Base-by-base conservation (phyloP, 2,888 invertebrate species). In the Pristionchus japonicus region DNA sequence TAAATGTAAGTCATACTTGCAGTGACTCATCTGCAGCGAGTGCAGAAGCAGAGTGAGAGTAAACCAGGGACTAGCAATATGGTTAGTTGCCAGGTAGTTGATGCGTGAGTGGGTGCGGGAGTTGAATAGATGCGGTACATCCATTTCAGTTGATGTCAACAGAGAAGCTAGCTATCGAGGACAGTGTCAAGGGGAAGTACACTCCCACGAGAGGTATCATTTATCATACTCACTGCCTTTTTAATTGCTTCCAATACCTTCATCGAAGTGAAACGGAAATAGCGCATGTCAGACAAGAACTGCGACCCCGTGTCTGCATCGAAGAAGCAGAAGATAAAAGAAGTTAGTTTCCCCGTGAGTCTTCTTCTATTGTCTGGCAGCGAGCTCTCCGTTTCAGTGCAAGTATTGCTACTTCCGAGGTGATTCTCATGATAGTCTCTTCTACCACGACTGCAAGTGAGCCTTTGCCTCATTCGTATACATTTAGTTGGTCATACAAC, bases 21-120 rank as follows among this genome's bases (percentile, higher is more conserved):
- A 70, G 70, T 70, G 34, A 70, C 37, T 70, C 37, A 70, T 70
- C 34, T 70, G 37, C 70, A 70, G 70, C 70, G 70, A 0, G 70
- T 70, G 1, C 70, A 70, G 37, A 34, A 37, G 9, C 17, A 11
- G 20, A 37, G 31, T 20, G 70, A 70, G 70, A 70, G 70, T 13
- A 70, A 11, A 17, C 37, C 70, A 37, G 23, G 20, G 37, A 17
- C 70, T 20, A 6, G 17, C 20, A 17, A 70, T 37, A 70, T 70
- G 70, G 70, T 70, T 17, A 13, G 70, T 70, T 20, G n/a, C 23
- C 23, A 20, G 9, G 20, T 9, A 9, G 9, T 23, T 9, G 23
- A 11, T 67, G 15, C 11, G 11, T 2, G 17, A 67, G 27, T 7
- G 9, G 27, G 31, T 4, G 0, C 11, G 13, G 13, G 6, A 2